Base-by-base conservation (phyloP, 2,797 vertebrate genomes). In the Pseudopleuronectes americanus region DNA sequence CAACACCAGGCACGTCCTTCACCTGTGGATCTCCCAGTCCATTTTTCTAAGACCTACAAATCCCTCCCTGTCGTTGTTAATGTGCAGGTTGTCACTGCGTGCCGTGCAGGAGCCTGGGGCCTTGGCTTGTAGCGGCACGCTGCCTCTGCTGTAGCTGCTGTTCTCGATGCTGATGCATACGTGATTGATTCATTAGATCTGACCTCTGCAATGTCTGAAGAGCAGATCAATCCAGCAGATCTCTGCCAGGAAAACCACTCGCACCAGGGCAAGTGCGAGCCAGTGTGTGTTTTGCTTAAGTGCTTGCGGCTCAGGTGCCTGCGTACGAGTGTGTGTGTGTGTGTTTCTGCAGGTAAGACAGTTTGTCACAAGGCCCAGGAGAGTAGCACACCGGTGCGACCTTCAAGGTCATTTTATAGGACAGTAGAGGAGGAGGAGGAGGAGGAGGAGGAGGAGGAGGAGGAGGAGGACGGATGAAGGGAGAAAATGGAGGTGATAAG, bases 181-280 rank as follows among this genome's bases (percentile, higher is more conserved):
- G 81, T 80, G 85, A 92, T 91, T 86, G 90, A 91, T 91, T 87
- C 82, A 86, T 88, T 75, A 85, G 49, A 70, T 87, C 84, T 89
- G 89, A 91, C 90, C 90, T 90, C 84, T 74, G 84, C 81, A 71
- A 72, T 68, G 76, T 84, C 89, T 86, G 83, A 86, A 49, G 81
- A 57, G 68, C 52, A 45, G 17, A 91, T 92, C 90, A 85, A 89
- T 91, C 74, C 61, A 74, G 73, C 71, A 76, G 66, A 84, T 77
- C 71, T 83, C 80, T 83, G 72, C 68, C 76, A 73, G 85, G 63
- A 84, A 85, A 78, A 66, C 23, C 71, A 64, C 67, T 73, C 4
- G 6, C 65, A 59, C 79, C 38, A 23, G 19, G 43, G 36, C 7
- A 6, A 56, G 48, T 51, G 61, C 43, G 38, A 57, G 65, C 52